phyloP scores from a whole-genome alignment of 2,797 vertebrate genomes.

The Lagodon rhomboides region DNA sequence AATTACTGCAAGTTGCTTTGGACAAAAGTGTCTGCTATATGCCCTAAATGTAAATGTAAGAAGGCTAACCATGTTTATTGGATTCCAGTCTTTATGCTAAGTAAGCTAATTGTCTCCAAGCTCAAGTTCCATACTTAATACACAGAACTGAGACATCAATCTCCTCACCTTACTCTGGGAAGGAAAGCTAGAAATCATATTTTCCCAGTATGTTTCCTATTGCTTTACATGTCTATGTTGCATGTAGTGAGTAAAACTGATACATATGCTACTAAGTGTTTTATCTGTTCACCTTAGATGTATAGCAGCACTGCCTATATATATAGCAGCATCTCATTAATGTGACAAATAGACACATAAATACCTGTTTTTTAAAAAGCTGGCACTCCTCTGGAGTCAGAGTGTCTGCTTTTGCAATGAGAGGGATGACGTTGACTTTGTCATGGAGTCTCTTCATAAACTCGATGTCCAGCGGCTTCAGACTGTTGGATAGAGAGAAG shows the following conservation, averaged over 20 bases:
- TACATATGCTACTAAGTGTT: background rate
- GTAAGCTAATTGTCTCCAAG: no score
- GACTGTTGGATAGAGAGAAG: slow-evolving; percentile 63
- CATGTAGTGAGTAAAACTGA: background rate
- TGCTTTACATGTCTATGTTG: background rate
- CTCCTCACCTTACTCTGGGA: background rate
- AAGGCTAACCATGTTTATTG: no score
- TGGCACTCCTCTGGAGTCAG: slow-evolving; percentile 89
- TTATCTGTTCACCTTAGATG: background rate
- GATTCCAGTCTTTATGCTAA: no score
- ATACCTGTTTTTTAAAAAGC: slow-evolving; percentile 90
- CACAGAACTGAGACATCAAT: no score
- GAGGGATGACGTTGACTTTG: slow-evolving; percentile 90
- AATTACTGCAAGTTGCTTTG: no score
- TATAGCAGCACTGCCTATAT: background rate
- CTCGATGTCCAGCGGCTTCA: slow-evolving; percentile 90
- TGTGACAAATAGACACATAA: background rate
- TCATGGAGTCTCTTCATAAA: slow-evolving; percentile 91
- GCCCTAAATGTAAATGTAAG: no score
- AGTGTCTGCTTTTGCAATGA: slow-evolving; percentile 89
- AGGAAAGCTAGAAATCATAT: background rate
- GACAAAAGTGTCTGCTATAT: no score
- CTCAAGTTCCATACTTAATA: no score
- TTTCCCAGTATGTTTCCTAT: background rate
- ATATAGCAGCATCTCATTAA: background rate